Percentiles rank a stretch among this genome's conserved stretches.
phyloP scores from a whole-genome alignment of 1,140 invertebrate species.

The Charaxes varanes region DNA sequence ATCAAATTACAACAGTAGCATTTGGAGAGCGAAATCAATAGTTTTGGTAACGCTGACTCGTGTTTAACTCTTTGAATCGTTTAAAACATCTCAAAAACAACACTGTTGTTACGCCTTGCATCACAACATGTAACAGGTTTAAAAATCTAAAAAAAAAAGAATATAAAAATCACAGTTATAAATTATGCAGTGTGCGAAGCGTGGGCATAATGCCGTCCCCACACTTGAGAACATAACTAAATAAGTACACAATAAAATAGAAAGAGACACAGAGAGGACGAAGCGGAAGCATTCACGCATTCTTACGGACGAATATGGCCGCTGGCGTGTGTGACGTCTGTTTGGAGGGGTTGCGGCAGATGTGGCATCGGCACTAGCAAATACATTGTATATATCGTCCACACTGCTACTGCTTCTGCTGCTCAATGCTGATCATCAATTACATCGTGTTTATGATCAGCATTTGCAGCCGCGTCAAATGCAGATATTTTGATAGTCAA shows the following conservation, averaged over 20 bases:
- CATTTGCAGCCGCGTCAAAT: too few species aligned
- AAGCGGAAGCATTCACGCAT: constrained; percentile 61
- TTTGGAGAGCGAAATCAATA: constrained; percentile 32
- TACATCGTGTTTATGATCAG: too few species aligned
- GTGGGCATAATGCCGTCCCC: constrained; percentile 50
- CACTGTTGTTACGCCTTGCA: constrained; percentile 38
- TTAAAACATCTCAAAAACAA: constrained; percentile 24
- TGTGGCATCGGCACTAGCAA: too few species aligned
- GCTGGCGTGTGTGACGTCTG: too few species aligned
- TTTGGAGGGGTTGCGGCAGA: too few species aligned
- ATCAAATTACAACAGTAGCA: constrained; percentile 34
- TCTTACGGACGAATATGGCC: constrained; percentile 55
- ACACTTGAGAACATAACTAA: constrained; percentile 55
- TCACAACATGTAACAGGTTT: constrained; percentile 69
- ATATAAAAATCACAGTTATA: constrained; percentile 73
- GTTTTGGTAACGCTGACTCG: constrained; percentile 46
- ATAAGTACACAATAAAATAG: constrained; percentile 68
- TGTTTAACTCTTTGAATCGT: constrained; percentile 18
- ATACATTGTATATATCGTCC: too few species aligned
- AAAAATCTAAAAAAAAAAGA: constrained; percentile 64
- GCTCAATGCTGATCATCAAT: too few species aligned
- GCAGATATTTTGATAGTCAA: too few species aligned
- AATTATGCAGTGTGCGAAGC: constrained; percentile 71
- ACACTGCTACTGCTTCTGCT: too few species aligned
- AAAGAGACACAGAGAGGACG: constrained; percentile 67